phyloP scores from a whole-genome alignment of 2,113 vertebrate species.

The Stigmatopora argus region DNA sequence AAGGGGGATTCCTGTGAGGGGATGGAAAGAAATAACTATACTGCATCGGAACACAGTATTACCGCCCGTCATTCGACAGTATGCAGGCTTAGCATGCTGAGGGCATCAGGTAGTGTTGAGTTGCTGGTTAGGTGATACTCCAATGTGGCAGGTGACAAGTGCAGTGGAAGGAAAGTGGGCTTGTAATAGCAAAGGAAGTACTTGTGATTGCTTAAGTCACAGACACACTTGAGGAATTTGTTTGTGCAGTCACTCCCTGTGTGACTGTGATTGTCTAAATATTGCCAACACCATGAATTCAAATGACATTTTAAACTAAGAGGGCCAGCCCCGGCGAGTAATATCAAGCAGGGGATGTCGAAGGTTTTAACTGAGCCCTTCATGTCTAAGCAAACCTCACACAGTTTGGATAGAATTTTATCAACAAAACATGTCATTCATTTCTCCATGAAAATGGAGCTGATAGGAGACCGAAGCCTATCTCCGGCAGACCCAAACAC shows the following conservation, averaged over 20 bases:
- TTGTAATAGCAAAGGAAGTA: neutral
- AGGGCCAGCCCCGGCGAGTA: constrained; percentile 27
- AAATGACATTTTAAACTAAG: constrained; percentile 41
- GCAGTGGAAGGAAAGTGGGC: constrained; percentile 11
- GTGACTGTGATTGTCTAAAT: constrained; percentile 38
- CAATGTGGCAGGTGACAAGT: constrained; percentile 37
- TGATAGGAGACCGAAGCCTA: constrained; percentile 55
- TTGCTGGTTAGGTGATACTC: constrained; percentile 28
- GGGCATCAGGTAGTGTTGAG: constrained; percentile 42
- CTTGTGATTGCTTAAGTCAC: neutral
- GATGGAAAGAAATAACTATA: constrained; percentile 60
- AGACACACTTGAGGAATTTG: constrained; percentile 15
- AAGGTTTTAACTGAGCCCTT: constrained; percentile 43
- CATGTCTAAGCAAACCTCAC: constrained; percentile 55
- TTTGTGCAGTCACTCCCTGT: constrained; percentile 9
- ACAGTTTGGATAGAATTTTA: constrained; percentile 51
- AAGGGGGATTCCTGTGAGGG: constrained; percentile 55
- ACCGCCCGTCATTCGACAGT: constrained; percentile 59
- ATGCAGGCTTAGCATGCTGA: constrained; percentile 61
- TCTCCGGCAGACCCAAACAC: constrained; percentile 49
- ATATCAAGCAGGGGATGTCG: constrained; percentile 16
- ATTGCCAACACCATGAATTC: constrained; percentile 20
- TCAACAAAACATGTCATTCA: constrained; percentile 64
- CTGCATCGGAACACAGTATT: constrained; percentile 69
- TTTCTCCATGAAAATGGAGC: constrained; percentile 34